phyloP scores from a whole-genome alignment of 2,797 vertebrate species.

The Rhinatrema bivittatum region DNA sequence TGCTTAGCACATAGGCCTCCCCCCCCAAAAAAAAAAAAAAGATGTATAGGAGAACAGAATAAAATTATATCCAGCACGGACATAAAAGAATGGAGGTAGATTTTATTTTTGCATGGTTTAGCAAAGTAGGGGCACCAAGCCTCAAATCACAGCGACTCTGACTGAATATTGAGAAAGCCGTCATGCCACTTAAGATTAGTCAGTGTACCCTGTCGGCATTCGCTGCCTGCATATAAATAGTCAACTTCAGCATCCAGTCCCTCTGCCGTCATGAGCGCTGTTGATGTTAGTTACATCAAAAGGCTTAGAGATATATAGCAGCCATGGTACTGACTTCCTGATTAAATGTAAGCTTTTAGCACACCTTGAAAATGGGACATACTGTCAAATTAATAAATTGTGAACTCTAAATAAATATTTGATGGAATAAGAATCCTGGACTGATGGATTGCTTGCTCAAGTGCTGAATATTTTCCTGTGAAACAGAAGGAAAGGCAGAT shows the following conservation, averaged over 20 bases:
- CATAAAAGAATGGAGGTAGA: too few species aligned
- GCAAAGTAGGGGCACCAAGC: too few species aligned
- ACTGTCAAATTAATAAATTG: constrained; percentile 21
- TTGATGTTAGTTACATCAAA: not conserved
- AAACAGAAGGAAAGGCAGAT: constrained; percentile 2
- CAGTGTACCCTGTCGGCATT: not conserved
- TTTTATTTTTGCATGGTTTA: too few species aligned
- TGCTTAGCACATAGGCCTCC: too few species aligned
- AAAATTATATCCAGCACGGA: too few species aligned
- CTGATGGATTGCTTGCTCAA: constrained; percentile 9
- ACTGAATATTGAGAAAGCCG: not conserved
- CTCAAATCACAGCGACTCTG: not conserved
- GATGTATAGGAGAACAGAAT: too few species aligned
- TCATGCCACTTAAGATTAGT: fast-evolving
- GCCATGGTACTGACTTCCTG: constrained; percentile 5
- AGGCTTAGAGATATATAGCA: not conserved
- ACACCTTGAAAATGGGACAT: constrained; percentile 11
- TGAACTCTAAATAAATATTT: constrained; percentile 31
- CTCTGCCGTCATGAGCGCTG: not conserved
- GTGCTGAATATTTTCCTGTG: not conserved
- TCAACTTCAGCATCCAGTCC: not conserved
- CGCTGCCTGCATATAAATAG: not conserved
- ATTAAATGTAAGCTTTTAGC: constrained; percentile 12
- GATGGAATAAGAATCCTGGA: constrained; percentile 14
- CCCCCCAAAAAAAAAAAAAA: too few species aligned